Evolutionary conservation across 1,140 invertebrate species (phyloP).

Genomic region (Paraescarpia echinospica): DNA sequence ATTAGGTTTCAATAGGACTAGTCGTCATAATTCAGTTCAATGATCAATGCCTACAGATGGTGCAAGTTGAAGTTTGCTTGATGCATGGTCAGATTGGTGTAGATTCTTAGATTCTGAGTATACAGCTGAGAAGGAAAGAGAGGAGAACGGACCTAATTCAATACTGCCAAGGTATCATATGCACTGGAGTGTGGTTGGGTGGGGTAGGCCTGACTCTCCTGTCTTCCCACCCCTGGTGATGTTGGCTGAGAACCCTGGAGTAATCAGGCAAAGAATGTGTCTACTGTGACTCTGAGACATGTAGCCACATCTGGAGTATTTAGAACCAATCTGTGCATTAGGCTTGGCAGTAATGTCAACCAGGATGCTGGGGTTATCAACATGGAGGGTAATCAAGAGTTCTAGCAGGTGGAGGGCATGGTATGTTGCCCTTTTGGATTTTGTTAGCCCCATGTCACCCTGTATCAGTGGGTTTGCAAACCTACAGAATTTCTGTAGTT

Average conservation of each 20-base stretch:
- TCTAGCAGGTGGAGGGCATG: not conserved
- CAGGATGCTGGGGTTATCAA: not conserved
- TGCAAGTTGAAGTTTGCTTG: not conserved
- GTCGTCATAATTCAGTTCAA: not conserved
- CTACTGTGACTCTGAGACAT: not conserved
- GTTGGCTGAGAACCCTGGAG: not conserved
- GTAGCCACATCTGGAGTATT: not conserved
- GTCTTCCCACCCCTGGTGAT: not conserved
- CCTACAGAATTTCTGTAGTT: not conserved
- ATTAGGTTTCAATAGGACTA: not conserved
- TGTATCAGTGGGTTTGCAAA: not conserved
- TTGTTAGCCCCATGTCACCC: not conserved
- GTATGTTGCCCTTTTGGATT: not conserved
- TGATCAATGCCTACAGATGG: not conserved
- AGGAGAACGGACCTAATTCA: not conserved
- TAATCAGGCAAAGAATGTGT: not conserved
- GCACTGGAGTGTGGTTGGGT: not conserved
- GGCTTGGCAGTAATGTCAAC: not conserved
- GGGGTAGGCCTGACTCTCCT: not conserved
- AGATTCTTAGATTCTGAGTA: not conserved
- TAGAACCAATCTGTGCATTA: not conserved
- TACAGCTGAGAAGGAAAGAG: not conserved
- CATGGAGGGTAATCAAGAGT: not conserved
- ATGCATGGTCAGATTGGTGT: not conserved
- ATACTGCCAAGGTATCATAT: not conserved